A percentile compares a stretch with the other conserved stretches of the same genome.
phyloP scores from a whole-genome alignment of 2,113 vertebrate species.

The Takifugu bimaculatus region DNA sequence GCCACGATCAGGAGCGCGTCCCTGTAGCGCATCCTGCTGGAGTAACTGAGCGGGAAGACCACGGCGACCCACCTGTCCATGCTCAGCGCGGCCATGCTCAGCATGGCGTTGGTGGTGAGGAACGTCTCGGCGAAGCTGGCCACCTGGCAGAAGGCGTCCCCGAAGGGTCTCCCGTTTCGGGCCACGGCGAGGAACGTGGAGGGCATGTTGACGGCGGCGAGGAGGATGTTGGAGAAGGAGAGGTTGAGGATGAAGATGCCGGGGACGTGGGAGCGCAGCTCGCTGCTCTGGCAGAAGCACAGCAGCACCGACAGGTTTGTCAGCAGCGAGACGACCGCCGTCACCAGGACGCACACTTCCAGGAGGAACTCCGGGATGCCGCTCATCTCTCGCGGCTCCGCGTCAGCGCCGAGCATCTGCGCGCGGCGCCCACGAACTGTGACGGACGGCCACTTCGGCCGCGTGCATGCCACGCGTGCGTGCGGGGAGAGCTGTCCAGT shows the following conservation, averaged over 20 bases:
- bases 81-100: constrained; percentile 81
- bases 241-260: constrained; percentile 78
- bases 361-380: constrained; percentile 74
- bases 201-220: constrained; percentile 76
- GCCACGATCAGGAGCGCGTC: constrained; percentile 75
- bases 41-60: constrained; percentile 78
- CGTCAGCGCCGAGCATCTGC: constrained; percentile 14
- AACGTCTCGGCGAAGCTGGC: constrained; percentile 78
- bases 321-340: constrained; percentile 71
- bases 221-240: constrained; percentile 79
- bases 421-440: constrained; percentile 15
- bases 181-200: constrained; percentile 72
- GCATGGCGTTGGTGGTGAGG: constrained; percentile 74
- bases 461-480: constrained; percentile 17
- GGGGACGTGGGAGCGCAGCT: constrained; percentile 75
- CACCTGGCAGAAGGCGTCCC: constrained; percentile 65
- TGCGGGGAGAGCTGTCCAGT: constrained; percentile 77
- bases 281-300: constrained; percentile 76
- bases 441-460: neutral
- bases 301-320: constrained; percentile 78
- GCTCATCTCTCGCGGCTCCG: constrained; percentile 69
- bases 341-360: constrained; percentile 73
- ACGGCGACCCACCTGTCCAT: constrained; percentile 81
- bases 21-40: constrained; percentile 78
- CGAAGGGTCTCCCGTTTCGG: constrained; percentile 61